Evolutionary conservation across 2,888 invertebrate genomes (phyloP).

Genomic region (Eubasilissa splendida): DNA sequence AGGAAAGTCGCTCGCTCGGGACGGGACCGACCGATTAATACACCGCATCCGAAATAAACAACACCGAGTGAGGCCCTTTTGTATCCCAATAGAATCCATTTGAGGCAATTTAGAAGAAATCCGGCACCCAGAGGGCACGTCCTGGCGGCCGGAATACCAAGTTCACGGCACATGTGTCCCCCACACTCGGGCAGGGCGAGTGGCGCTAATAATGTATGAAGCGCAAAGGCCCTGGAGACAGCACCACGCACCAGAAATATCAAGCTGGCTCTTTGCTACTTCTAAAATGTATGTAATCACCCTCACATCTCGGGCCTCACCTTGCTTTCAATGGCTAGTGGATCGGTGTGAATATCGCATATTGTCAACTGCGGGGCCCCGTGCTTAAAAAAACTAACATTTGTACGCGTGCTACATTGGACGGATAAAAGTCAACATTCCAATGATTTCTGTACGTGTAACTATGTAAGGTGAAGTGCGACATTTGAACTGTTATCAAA

Average conservation of each 20-base stretch:
- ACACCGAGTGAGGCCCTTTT: conserved; percentile 4
- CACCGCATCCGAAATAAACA: conserved; percentile 28
- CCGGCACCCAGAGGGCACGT: conserved; percentile 31
- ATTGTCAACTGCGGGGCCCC: no score
- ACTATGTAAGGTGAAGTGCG: no score
- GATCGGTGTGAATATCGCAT: no score
- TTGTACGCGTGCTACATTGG: no score
- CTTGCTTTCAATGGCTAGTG: not conserved
- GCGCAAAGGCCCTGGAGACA: conserved; percentile 17
- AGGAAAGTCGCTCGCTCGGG: no score
- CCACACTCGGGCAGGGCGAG: not conserved
- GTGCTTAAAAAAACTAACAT: no score
- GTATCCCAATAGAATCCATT: conserved; percentile 36
- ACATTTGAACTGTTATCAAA: no score
- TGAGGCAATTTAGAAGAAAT: conserved; percentile 32
- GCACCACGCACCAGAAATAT: conserved; percentile 23
- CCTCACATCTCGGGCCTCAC: not conserved
- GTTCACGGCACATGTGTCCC: conserved; percentile 24
- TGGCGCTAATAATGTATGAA: conserved; percentile 25
- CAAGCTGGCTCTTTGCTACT: conserved; percentile 2
- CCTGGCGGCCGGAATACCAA: conserved; percentile 29
- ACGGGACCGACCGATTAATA: not conserved
- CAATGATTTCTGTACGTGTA: no score
- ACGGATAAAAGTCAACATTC: no score
- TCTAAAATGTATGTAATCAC: conserved; percentile 24